A percentile compares a stretch with the other conserved stretches of the same genome.
Conservation (phyloP, 2,797 vertebrate species). For the Ctenochaetus hawaiiensis region DNA sequence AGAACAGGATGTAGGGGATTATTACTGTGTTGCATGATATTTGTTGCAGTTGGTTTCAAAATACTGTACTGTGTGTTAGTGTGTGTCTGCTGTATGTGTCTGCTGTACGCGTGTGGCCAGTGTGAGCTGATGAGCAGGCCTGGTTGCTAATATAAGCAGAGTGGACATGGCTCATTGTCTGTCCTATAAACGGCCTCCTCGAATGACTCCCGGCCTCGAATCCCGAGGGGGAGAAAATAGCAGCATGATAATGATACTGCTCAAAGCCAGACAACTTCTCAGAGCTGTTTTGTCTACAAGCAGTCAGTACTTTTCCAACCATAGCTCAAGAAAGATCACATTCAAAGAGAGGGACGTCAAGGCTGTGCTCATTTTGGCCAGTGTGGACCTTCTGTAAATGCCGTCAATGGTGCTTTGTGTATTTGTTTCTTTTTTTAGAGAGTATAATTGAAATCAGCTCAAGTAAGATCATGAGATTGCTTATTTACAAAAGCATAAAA, state of each 20-base stretch:
- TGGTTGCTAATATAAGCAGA: constrained; percentile 60
- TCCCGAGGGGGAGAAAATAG: constrained; percentile 69
- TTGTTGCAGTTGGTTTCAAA: constrained; percentile 19
- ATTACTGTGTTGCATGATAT: constrained; percentile 18
- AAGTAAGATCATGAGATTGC: neutral
- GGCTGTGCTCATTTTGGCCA: constrained; percentile 24
- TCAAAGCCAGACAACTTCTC: constrained; percentile 54
- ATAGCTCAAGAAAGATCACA: constrained; percentile 37
- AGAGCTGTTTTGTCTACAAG: constrained; percentile 63
- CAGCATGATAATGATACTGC: constrained; percentile 68
- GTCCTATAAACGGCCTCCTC: constrained; percentile 61
- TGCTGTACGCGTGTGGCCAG: constrained; percentile 1
- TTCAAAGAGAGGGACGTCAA: constrained; percentile 36
- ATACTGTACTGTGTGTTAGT: neutral
- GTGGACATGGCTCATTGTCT: constrained; percentile 71
- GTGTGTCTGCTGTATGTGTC: neutral
- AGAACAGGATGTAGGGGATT: constrained; percentile 30
- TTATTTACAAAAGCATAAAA: neutral
- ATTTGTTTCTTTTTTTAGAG: neutral
- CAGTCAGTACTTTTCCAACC: constrained; percentile 54
- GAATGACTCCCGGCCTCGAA: constrained; percentile 38
- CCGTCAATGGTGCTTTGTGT: constrained; percentile 23
- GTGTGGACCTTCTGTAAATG: constrained; percentile 3
- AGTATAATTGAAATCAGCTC: neutral
- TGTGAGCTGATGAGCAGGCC: constrained; percentile 26